A percentile compares a stretch with the other conserved stretches of the same genome.
Conservation (phyloP, 2,888 invertebrate genomes). For the Callimorpha dominula region DNA sequence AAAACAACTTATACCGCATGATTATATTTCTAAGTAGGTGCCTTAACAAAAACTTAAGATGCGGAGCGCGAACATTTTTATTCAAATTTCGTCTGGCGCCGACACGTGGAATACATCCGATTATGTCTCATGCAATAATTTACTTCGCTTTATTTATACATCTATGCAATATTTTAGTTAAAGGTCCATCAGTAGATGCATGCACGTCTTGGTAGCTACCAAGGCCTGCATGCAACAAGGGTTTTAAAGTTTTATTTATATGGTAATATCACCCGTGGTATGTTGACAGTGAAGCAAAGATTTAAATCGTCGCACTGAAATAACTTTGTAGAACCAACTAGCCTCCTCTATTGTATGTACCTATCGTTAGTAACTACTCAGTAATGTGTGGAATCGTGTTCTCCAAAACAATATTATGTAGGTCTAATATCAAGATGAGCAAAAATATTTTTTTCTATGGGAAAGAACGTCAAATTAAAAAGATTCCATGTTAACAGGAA, state of each 20-base stretch:
- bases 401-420: neutral
- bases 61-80: slow-evolving; percentile 54
- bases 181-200: neutral
- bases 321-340: too few species aligned
- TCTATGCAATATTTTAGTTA: neutral
- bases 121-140: slow-evolving; percentile 26
- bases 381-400: neutral
- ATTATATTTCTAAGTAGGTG: slow-evolving; percentile 8
- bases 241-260: neutral
- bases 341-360: too few species aligned
- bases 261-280: neutral
- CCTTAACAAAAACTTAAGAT: slow-evolving; percentile 57
- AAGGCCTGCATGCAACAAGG: neutral
- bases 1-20: too few species aligned
- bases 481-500: too few species aligned
- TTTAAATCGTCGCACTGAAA: too few species aligned
- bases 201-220: neutral
- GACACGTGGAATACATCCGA: slow-evolving; percentile 50
- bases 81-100: slow-evolving; percentile 64
- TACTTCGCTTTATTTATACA: neutral
- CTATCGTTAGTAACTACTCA: neutral
- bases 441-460: too few species aligned
- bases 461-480: too few species aligned
- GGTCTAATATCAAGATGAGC: too few species aligned
- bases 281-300: neutral